A percentile compares a stretch with the other conserved stretches of the same genome.
These are phyloP conservation scores for Erinaceus europaeus DNA, from an alignment of 2,113 vertebrate species.

Conservation along the genomic window DNA sequence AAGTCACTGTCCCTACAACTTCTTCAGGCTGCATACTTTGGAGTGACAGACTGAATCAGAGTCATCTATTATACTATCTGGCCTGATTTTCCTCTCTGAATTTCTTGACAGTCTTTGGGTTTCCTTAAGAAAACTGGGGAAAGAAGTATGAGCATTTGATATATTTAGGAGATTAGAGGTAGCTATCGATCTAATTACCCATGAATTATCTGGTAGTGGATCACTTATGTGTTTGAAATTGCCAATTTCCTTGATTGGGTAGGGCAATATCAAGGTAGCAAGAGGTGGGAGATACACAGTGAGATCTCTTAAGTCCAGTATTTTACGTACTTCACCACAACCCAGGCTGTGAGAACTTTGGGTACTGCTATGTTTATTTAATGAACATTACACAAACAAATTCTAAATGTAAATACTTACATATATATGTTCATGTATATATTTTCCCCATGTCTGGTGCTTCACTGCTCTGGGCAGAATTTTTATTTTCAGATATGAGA, in stretches of 20 bases:
- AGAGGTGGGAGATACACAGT: too few relatives aligned
- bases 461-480: too few relatives aligned
- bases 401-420: neutral
- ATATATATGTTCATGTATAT: too few relatives aligned
- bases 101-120: conserved; percentile 30
- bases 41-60: conserved; percentile 23
- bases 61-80: conserved; percentile 24
- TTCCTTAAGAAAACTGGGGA: conserved; percentile 43
- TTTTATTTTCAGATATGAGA: too few relatives aligned
- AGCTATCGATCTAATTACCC: neutral
- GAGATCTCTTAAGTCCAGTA: too few relatives aligned
- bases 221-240: conserved; percentile 15
- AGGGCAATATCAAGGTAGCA: too few relatives aligned
- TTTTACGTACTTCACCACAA: too few relatives aligned
- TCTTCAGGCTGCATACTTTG: neutral
- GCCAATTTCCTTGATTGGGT: conserved; percentile 28
- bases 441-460: neutral
- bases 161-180: conserved; percentile 26
- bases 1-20: conserved; percentile 10
- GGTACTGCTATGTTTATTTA: neutral
- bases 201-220: neutral
- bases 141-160: neutral
- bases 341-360: neutral
- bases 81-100: conserved; percentile 44
- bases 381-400: neutral